Conservation (phyloP, 2,113 vertebrate genomes). For the Dasyprocta punctata region DNA sequence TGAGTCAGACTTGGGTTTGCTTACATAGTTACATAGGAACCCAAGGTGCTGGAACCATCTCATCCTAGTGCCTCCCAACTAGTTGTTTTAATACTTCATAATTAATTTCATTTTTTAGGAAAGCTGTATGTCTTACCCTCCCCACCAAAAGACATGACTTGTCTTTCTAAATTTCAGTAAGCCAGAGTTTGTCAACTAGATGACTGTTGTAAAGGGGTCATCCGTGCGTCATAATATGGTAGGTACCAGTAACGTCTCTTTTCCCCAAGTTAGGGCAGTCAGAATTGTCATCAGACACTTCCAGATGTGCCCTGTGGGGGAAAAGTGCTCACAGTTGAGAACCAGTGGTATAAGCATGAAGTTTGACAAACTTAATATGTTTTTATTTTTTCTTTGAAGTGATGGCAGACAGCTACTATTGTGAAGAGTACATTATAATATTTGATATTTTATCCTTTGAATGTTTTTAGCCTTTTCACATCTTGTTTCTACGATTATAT, state of each 20-base stretch:
- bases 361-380: neutral
- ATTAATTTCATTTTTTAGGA: neutral
- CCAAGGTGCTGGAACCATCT: neutral
- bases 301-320: neutral
- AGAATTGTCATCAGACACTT: neutral
- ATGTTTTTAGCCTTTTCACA: neutral
- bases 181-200: neutral
- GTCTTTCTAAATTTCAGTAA: slow-evolving; percentile 11
- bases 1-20: neutral
- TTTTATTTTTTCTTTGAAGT: neutral
- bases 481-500: neutral
- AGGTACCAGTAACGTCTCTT: neutral
- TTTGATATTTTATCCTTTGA: slow-evolving; percentile 16
- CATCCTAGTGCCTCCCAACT: too few species aligned
- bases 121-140: neutral
- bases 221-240: neutral
- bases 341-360: neutral
- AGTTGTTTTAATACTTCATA: neutral
- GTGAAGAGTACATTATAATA: neutral
- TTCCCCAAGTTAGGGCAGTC: neutral
- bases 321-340: neutral
- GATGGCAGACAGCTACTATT: neutral
- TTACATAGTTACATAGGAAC: neutral
- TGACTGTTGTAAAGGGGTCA: neutral
- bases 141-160: neutral